phyloP scores from a whole-genome alignment of 2,888 invertebrate species.

The Pteria penguin region DNA sequence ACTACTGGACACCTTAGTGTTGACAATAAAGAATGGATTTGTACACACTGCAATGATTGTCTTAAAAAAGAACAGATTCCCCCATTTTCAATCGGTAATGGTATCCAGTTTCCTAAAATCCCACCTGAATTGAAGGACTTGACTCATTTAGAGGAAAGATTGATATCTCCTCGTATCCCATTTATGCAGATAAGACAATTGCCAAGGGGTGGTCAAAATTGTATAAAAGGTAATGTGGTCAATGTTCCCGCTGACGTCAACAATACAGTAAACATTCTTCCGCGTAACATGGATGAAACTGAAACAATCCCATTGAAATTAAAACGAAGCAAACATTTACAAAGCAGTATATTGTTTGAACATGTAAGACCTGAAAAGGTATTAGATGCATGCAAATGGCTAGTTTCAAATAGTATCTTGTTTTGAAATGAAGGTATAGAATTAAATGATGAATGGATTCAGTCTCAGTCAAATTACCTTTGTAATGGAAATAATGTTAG shows the following conservation, averaged over 20 bases:
- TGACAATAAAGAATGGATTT: not conserved
- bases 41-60: not conserved
- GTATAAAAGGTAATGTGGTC: conserved; percentile 45
- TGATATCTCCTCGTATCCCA: conserved; percentile 20
- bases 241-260: conserved; percentile 50
- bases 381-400: conserved; percentile 17
- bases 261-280: conserved; percentile 36
- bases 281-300: conserved; percentile 39
- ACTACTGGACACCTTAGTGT: not conserved
- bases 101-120: not conserved
- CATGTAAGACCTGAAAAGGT: conserved; percentile 44
- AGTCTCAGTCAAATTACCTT: too few species aligned
- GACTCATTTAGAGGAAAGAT: conserved; percentile 1
- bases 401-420: not conserved
- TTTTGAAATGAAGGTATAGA: conserved; percentile 42
- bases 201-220: conserved; percentile 48
- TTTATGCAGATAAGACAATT: conserved; percentile 48
- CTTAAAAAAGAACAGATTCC: not conserved
- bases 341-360: conserved; percentile 45
- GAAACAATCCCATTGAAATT: conserved; percentile 48
- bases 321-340: conserved; percentile 38
- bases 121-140: not conserved
- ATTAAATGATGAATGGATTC: conserved; percentile 28
- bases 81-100: not conserved
- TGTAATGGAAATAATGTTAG: too few species aligned